Base-by-base conservation (phyloP, 2,113 vertebrate species). In the Oryzias javanicus region DNA sequence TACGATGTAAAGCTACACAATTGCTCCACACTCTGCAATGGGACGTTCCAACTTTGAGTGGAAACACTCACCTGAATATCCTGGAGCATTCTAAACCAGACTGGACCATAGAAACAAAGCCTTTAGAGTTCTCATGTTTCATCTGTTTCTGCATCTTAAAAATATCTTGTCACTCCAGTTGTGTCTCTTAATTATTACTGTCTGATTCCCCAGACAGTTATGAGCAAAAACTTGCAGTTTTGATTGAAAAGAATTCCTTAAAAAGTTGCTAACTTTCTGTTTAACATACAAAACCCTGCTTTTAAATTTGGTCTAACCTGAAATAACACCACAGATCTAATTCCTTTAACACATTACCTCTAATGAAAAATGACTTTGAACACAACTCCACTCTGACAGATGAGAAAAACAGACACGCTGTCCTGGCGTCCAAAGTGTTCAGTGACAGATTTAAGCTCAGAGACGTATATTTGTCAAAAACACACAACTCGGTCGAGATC, bases 401-500 rank as follows among this genome's bases (percentile, higher is more conserved):
- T 67, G 60, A 41, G 72, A 49, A 78, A 80, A 66, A 65, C 63
- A 70, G 44, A 78, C 56, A 14, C 3, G 48, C 54, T 85, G 80
- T 80, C 74, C 49, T 35, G 1, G 46, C 0, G 68, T 72, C 73
- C 53, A 25, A 69, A 66, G 66, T 55, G 54, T 78, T 77, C 70
- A 72, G 76, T 79, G 63, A 78, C 80, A 79, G 60, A 40, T 74
- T 53, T 49, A 69, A 59, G 52, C 60, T 77, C 56, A 72, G 59
- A 74, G 20, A 56, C 45, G 63, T 82, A 78, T 74, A 68, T 74
- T 70, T 64, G 64, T 81, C 76, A 70, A 71, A 66, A 45, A 47
- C 59, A 63, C 81, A 76, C 67, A 63, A 63, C 67, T 72, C 69
- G 54, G 29, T 13, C 3, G 10, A 72, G 59, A 83, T 86, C 76